Conservation (phyloP, 2,113 vertebrate species). For the Cyrtonyx montezumae region DNA sequence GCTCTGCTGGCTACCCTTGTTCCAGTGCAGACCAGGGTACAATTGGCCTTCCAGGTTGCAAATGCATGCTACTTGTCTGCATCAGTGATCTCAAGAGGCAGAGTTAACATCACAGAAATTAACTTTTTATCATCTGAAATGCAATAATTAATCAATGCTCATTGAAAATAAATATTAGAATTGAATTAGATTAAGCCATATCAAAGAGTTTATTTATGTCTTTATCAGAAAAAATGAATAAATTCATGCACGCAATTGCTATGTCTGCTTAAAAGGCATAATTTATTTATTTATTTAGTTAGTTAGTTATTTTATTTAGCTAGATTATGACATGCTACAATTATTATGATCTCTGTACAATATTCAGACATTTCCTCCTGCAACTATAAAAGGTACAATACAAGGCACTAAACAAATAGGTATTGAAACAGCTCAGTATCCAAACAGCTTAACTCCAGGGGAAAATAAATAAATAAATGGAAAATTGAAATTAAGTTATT, state of each 20-base stretch:
- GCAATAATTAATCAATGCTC: not conserved
- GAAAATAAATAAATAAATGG: no score
- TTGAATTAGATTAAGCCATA: not conserved
- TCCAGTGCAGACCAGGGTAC: no score
- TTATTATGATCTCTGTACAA: not conserved
- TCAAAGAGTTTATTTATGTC: not conserved
- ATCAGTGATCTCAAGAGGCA: not conserved
- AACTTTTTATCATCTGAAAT: not conserved
- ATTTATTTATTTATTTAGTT: not conserved
- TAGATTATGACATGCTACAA: not conserved
- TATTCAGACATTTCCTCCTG: not conserved
- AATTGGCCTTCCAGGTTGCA: no score
- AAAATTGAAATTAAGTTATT: not conserved
- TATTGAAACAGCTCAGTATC: not conserved
- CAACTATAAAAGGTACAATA: not conserved
- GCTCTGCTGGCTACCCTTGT: no score
- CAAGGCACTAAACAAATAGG: not conserved
- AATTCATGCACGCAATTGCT: not conserved
- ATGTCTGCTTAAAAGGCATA: not conserved
- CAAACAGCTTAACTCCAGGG: rapidly evolving
- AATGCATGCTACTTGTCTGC: no score
- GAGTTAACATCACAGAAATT: not conserved
- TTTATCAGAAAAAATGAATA: not conserved
- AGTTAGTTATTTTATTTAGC: not conserved
- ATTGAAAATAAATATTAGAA: not conserved